Evolutionary conservation across 2,888 invertebrate species (phyloP).

Genomic region (Parelbella ahira): DNA sequence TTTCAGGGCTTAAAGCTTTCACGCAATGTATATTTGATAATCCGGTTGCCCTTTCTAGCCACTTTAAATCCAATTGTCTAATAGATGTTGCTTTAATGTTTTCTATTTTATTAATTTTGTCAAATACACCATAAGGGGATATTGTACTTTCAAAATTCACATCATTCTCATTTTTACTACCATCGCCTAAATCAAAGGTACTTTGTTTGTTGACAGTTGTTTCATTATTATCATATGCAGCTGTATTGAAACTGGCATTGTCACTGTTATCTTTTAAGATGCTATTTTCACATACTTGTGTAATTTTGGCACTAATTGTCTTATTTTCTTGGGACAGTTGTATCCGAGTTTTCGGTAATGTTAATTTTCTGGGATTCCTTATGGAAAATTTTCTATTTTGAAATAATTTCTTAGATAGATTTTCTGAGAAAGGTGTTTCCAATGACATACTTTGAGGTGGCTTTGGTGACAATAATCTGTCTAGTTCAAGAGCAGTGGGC

Average conservation of each 20-base stretch:
- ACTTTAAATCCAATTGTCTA: conserved; percentile 61
- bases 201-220: neutral
- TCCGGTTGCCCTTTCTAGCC: conserved; percentile 72
- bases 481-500: conserved; percentile 58
- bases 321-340: conserved; percentile 8
- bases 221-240: neutral
- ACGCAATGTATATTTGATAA: conserved; percentile 46
- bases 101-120: conserved; percentile 25
- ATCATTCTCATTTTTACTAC: conserved; percentile 6
- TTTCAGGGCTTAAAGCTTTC: conserved; percentile 34
- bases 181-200: conserved; percentile 1
- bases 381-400: conserved; percentile 84
- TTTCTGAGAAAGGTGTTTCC: conserved; percentile 63
- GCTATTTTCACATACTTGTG: conserved; percentile 32
- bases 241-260: conserved; percentile 6
- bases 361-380: conserved; percentile 88
- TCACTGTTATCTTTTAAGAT: conserved; percentile 29
- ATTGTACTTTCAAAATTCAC: conserved; percentile 15
- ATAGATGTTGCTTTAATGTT: conserved; percentile 37
- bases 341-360: conserved; percentile 40
- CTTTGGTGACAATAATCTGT: conserved; percentile 43
- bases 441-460: conserved; percentile 8
- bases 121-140: conserved; percentile 3
- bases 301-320: conserved; percentile 18
- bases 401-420: conserved; percentile 85